Conservation (phyloP, 2,113 vertebrate species). For the Sylvia atricapilla region DNA sequence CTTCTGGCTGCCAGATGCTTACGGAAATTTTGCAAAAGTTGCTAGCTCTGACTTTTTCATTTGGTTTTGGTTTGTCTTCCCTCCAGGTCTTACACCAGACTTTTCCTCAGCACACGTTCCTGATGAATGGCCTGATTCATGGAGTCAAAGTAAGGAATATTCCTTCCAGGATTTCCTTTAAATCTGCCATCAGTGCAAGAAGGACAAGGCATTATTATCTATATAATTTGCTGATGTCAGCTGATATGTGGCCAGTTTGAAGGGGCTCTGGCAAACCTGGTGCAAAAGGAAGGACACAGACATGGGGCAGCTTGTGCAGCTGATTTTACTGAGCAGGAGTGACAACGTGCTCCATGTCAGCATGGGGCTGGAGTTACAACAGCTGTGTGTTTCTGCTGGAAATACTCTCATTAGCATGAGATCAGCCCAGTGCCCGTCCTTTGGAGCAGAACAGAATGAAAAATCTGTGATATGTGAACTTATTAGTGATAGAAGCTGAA, state of each 20-base stretch:
- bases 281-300: neutral
- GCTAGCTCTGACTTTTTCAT: neutral
- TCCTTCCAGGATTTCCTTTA: neutral
- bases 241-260: neutral
- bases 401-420: neutral
- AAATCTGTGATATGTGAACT: neutral
- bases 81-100: constrained; percentile 86
- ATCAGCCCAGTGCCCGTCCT: neutral
- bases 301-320: neutral
- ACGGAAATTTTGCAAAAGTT: neutral
- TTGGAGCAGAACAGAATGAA: neutral
- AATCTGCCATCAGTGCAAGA: neutral
- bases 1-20: neutral
- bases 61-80: neutral
- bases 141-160: constrained; percentile 84
- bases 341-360: neutral
- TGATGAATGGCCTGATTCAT: constrained; percentile 93
- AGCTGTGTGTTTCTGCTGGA: neutral
- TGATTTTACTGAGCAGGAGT: neutral
- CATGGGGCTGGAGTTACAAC: fast-evolving
- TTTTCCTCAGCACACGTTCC: constrained; percentile 90
- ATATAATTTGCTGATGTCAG: neutral
- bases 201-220: neutral
- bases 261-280: neutral
- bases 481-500: fast-evolving